Base-by-base conservation (phyloP, 2,113 vertebrate genomes). In the Archilochus colubris region DNA sequence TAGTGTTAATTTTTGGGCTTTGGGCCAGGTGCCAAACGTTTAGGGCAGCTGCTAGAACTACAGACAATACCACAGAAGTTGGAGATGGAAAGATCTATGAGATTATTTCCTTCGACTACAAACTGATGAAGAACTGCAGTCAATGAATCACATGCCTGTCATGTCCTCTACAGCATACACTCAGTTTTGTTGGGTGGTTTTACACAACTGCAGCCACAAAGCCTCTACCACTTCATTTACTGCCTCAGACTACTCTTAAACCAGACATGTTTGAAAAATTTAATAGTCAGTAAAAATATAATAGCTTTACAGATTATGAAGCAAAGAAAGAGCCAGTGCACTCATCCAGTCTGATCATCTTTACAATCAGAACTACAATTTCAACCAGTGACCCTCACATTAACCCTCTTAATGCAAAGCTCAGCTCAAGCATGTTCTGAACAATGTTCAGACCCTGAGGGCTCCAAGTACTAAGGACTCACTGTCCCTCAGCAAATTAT, bases 21-120 rank as follows among this genome's bases (percentile, higher is more conserved):
- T 31, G 61, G 88, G 92, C 38, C 25, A 63, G 28, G 31, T 86
- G 83, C 72, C 82, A 88, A 92, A 86, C 11, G 9, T 51, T 58
- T 23, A 72, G 48, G 76, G 55, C 57, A 90, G 73, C 88, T 86
- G 64, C 53, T 72, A 36, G 57, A 78, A 84, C 57, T 84, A 75
- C 0, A 90, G 59, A 88, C 38, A 33, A 19, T 40, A 78, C 54
- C 68, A 75, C 48, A 70, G 20, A 43, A 91, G 43, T 58, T 17
- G 3, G 57, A 90, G 64, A 92, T 44, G 88, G 88, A 90, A 92
- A 95, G 91, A 93, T 94, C 88, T 93, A 82, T 84, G 70, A 70
- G 59, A 55, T 86, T 91, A 86, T 88, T 88, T 93, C 78, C 61
- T 96, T 83, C 2, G 3, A 80, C 51, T 75, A 55, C 12, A 57